Evolutionary conservation across 2,113 vertebrate species (phyloP), one percentile per base, ranked within the genome.

Genomic region (Castor canadensis): DNA sequence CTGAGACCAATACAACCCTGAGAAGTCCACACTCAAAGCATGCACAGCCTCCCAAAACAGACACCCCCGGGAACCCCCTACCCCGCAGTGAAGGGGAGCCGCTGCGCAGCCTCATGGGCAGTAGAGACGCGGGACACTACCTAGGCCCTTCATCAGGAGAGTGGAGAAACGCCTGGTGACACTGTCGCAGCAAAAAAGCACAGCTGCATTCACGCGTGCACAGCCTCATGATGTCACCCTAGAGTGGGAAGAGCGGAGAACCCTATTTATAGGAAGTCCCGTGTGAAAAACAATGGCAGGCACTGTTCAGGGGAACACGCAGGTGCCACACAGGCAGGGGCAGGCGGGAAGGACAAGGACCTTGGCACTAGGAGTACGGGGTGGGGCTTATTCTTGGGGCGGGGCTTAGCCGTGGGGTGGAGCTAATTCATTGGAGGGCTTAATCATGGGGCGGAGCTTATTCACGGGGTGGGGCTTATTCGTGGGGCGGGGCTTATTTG

Each of bases 291-390:
- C 47, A 49, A 11, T 5, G 6, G 2, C 0, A 1, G 1, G 3
- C 15, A 3, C 26, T 7, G 7, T 20, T 30, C 20, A 3, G 6
- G 10, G 16, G 1, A 32, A 0, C 0, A 9, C 0, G 7, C 7
- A 1, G 2, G 0, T 30, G 47, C 38, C 22, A 0, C 38, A 15
- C 16, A 16, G 1, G 2, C 3, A 2, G 54, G 54, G 62, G 66
- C 81, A 40, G 5, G 6, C 28, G 3, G 5, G 24, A 64, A 38
- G 28, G 40, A 13, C 32, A 16, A 1, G 12, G 3, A n/a, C 30
- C 9, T 1, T 6, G 26, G 47, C 9, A 24, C n/a, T n/a, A n/a
- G n/a, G n/a, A n/a, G n/a, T n/a, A n/a, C n/a, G n/a, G n/a, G n/a
- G n/a, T n/a, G n/a, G n/a, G n/a, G n/a, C n/a, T n/a, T n/a, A n/a